These are phyloP conservation scores for Drosophila ananassae DNA, from an alignment of 1,140 invertebrate species.

Conservation along the genomic window DNA sequence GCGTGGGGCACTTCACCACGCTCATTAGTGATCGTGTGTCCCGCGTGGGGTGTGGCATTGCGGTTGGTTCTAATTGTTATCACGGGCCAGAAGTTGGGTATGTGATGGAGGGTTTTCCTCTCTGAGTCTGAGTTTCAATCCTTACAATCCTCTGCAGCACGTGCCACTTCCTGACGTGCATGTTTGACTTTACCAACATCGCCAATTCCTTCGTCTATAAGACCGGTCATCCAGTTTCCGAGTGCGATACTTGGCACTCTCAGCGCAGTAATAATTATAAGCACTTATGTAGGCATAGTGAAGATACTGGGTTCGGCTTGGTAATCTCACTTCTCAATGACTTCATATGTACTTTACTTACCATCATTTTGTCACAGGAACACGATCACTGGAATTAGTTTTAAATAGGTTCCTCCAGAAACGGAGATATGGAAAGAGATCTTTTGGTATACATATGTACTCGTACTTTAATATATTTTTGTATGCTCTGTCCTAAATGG, in stretches of 20 bases:
- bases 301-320: constrained; percentile 22
- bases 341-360: too few relatives aligned
- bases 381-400: too few relatives aligned
- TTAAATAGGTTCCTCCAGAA: too few relatives aligned
- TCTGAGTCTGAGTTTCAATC: neutral
- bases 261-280: neutral
- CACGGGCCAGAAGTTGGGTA: neutral
- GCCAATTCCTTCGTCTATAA: constrained; percentile 26
- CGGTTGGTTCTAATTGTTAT: constrained; percentile 19
- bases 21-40: constrained; percentile 58
- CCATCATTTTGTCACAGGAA: too few relatives aligned
- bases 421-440: neutral
- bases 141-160: constrained; percentile 1
- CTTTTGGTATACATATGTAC: constrained; percentile 22
- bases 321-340: constrained; percentile 1
- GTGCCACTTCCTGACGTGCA: constrained; percentile 52
- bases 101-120: neutral
- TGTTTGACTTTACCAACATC: constrained; percentile 48
- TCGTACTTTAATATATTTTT: constrained; percentile 39
- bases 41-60: constrained; percentile 50
- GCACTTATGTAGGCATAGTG: constrained; percentile 36
- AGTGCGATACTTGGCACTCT: constrained; percentile 30
- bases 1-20: constrained; percentile 24
- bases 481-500: constrained; percentile 20
- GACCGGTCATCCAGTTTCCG: constrained; percentile 18